Base-by-base conservation (phyloP, 2,888 invertebrate genomes). In the Parelbella ahira region DNA sequence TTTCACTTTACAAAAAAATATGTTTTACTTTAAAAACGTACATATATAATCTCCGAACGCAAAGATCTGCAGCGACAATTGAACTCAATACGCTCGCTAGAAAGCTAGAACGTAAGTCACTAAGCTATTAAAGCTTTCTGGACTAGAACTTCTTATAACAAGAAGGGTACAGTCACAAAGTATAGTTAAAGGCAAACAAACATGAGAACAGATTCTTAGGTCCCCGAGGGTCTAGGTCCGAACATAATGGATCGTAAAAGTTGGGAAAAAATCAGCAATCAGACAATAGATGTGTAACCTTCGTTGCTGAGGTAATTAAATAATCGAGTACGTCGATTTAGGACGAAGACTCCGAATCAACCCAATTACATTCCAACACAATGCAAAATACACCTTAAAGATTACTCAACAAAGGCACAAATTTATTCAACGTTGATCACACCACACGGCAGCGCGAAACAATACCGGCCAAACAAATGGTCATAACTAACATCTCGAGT, bases 271-370 rank as follows among this genome's bases (percentile, higher is more conserved):
- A 54, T 50, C 44, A 37, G 45, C 49, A 28, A 27, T 34, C 49
- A 57, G 44, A 60, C 54, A 59, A 58, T 54, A 46, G 52, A 51
- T 33, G 37, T 29, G 37, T 48, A 50, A 54, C 54, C 51, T 52
- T 54, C 56, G 50, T 51, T 50, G 54, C 49, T 37, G 41, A 38
- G 13, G 36, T 60, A 59, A 61, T 63, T 65, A 55, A 52, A 61
- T 63, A 58, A 63, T 63, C 60, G 54, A 60, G 56, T 54, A 58
- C 53, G 50, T 56, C 53, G 54, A 65, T 68, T 62, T 58, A 61
- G 63, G 56, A 57, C 59, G 53, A 56, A 51, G 47, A 50, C 50
- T 25, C 39, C 33, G 36, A 50, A 47, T 33, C 45, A 47, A 49
- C 41, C 47, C 32, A 39, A 24, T 47, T 41, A 23, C 15, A 43